Evolutionary conservation across 2,113 vertebrate genomes (phyloP).

Genomic region (Neolamprologus longior): DNA sequence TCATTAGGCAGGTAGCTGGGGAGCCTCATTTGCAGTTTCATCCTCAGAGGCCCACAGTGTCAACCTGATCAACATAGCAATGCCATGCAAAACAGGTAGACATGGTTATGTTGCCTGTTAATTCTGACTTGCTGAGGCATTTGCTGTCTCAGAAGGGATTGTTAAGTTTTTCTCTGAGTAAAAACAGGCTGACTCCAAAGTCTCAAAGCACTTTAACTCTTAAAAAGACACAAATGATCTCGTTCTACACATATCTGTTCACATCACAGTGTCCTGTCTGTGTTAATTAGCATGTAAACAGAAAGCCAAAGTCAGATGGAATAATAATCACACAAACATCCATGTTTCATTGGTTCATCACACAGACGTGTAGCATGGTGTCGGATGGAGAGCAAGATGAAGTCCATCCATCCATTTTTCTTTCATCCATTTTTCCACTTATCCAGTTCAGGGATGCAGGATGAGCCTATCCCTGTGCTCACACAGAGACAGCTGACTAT

Average conservation of each 20-base stretch:
- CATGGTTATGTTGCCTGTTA: not conserved
- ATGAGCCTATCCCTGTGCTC: not conserved
- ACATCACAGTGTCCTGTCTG: not conserved
- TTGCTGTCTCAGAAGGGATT: not conserved
- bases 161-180: not conserved
- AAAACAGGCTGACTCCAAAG: not conserved
- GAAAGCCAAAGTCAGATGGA: not conserved
- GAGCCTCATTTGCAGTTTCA: conserved; percentile 15
- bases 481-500: not conserved
- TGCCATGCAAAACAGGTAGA: not conserved
- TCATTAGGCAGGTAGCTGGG: conserved; percentile 12
- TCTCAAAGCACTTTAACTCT: not conserved
- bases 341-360: not conserved
- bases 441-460: not conserved
- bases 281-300: not conserved
- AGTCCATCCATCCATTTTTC: not conserved
- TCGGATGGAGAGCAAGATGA: not conserved
- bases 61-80: not conserved
- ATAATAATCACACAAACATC: not conserved
- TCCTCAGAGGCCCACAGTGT: not conserved
- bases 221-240: not conserved
- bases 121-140: not conserved
- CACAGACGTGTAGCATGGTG: not conserved
- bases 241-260: not conserved
- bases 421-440: not conserved